A percentile compares a stretch with the other conserved stretches of the same genome.
Conservation (phyloP, 2,888 invertebrate species). For the Cyclophora albipunctata region DNA sequence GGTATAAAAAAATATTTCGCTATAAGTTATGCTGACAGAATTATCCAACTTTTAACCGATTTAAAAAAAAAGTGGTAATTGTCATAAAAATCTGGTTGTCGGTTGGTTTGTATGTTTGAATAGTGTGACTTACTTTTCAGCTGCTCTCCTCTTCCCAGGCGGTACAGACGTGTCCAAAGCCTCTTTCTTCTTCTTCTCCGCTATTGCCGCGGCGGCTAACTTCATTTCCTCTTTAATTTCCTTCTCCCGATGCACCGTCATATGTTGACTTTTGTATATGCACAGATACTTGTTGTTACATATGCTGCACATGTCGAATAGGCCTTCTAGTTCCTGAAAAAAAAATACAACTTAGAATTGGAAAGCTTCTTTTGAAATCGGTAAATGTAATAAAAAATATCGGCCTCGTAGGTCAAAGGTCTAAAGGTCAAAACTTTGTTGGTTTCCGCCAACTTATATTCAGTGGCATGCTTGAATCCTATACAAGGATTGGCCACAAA, state of each 20-base stretch:
- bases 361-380: neutral
- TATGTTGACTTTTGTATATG: slow-evolving; percentile 76
- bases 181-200: slow-evolving; percentile 24
- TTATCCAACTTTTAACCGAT: no score
- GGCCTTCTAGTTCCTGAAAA: slow-evolving; percentile 59
- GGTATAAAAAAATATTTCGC: no score
- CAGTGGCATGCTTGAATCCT: no score
- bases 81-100: no score
- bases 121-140: slow-evolving; percentile 40
- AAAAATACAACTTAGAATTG: neutral
- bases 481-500: no score
- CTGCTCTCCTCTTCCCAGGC: slow-evolving; percentile 42
- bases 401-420: no score
- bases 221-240: slow-evolving; percentile 21
- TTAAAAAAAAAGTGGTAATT: no score
- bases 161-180: slow-evolving; percentile 4
- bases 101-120: neutral
- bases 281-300: slow-evolving; percentile 69
- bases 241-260: slow-evolving; percentile 58
- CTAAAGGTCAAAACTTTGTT: no score
- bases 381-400: no score
- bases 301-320: slow-evolving; percentile 67
- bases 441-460: no score
- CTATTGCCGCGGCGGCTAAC: slow-evolving; percentile 1
- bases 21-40: no score